These are phyloP conservation scores for Agapornis canus DNA, from an alignment of 2,797 vertebrate genomes.

Conservation along the genomic window DNA sequence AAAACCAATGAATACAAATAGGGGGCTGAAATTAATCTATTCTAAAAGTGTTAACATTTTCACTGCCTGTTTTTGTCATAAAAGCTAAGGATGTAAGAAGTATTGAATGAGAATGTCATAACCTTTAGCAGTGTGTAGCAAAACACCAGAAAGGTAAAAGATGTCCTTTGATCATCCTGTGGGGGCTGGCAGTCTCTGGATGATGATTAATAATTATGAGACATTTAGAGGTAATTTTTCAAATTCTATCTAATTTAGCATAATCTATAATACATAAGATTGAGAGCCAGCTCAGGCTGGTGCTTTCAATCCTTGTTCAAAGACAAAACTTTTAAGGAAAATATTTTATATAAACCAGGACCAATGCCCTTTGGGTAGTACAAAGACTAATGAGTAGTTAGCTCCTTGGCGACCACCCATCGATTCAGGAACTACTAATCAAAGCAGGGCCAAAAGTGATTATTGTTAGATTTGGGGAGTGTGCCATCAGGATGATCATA, in stretches of 20 bases:
- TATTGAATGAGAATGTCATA: constrained; percentile 36
- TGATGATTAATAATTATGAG: constrained; percentile 67
- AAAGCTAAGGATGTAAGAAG: constrained; percentile 13
- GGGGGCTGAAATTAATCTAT: constrained; percentile 5
- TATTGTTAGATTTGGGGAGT: accelerated
- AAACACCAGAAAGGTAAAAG: constrained; percentile 33
- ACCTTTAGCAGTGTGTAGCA: constrained; percentile 35
- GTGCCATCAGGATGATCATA: accelerated
- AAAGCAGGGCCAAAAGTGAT: neutral
- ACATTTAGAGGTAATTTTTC: constrained; percentile 63
- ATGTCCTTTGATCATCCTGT: constrained; percentile 53
- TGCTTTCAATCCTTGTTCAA: constrained; percentile 21
- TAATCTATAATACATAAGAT: constrained; percentile 59
- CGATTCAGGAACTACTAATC: accelerated
- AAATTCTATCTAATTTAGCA: constrained; percentile 57
- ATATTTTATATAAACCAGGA: constrained; percentile 4
- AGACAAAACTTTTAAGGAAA: constrained; percentile 46
- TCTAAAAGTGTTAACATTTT: constrained; percentile 9
- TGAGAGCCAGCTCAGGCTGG: constrained; percentile 34
- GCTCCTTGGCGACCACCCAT: neutral
- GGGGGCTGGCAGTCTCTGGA: constrained; percentile 34
- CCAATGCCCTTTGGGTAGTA: neutral
- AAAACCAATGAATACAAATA: constrained; percentile 50
- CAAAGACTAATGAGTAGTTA: neutral
- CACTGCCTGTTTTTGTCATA: neutral